These are phyloP conservation scores for Acanthoscelides obtectus DNA, from an alignment of 2,888 invertebrate genomes.

Conservation along the genomic window DNA sequence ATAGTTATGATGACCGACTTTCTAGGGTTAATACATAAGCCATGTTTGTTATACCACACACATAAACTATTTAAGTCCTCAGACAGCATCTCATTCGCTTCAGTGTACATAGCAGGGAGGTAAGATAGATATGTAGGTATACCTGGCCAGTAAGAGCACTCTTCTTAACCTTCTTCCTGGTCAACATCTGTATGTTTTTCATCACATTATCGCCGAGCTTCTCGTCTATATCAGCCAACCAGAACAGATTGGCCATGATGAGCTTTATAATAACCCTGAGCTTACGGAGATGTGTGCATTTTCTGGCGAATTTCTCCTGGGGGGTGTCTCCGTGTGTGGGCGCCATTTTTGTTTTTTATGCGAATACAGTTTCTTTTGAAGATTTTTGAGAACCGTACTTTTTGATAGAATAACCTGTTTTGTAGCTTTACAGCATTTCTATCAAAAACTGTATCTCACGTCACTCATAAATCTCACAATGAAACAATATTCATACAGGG, in stretches of 20 bases:
- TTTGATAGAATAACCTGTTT: background rate
- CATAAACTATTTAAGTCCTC: too few relatives aligned
- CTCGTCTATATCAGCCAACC: slow-evolving; percentile 53
- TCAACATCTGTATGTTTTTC: slow-evolving; percentile 49
- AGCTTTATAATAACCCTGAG: slow-evolving; percentile 56
- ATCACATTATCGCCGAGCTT: slow-evolving; percentile 49
- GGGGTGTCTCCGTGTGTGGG: background rate
- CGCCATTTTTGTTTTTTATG: background rate
- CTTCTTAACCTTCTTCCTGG: slow-evolving; percentile 32
- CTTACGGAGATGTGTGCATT: slow-evolving; percentile 48
- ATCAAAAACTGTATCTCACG: too few relatives aligned
- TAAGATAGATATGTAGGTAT: background rate
- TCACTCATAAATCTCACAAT: too few relatives aligned
- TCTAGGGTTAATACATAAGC: too few relatives aligned
- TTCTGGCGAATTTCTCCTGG: slow-evolving; percentile 24
- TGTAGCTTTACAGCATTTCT: too few relatives aligned
- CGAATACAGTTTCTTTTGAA: too few relatives aligned
- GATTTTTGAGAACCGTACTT: too few relatives aligned
- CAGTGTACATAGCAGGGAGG: too few relatives aligned
- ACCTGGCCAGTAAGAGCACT: slow-evolving; percentile 29
- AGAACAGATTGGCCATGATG: slow-evolving; percentile 55
- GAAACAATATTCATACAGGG: too few relatives aligned
- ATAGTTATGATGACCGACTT: too few relatives aligned
- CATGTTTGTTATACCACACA: too few relatives aligned
- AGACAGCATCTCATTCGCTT: too few relatives aligned